Conservation (phyloP, 2,888 invertebrate genomes). For the Acleris cristana region DNA sequence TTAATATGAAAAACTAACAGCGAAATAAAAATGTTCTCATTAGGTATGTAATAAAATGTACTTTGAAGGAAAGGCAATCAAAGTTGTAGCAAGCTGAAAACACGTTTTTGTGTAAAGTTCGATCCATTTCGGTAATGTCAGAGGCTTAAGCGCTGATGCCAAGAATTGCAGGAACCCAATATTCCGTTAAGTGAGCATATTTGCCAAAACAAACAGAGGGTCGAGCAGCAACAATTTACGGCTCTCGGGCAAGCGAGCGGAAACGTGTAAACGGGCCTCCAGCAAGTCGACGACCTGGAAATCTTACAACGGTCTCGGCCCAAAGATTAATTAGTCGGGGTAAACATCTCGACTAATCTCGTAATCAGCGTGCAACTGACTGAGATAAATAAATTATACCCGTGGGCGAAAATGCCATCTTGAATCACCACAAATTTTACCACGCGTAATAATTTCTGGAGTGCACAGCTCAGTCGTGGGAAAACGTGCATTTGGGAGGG, state of each 20-base stretch:
- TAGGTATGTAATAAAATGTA: not conserved
- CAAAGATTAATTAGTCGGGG: conserved; percentile 76
- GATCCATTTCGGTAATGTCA: not conserved
- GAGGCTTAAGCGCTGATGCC: conserved; percentile 14
- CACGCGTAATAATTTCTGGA: conserved; percentile 61
- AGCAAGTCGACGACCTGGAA: conserved; percentile 68
- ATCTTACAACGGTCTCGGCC: conserved; percentile 62
- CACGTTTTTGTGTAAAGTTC: not conserved
- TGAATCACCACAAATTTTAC: conserved; percentile 65
- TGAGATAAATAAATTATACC: conserved; percentile 75
- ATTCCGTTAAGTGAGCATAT: conserved; percentile 37
- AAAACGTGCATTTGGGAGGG: conserved; percentile 51
- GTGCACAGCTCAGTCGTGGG: conserved; percentile 62
- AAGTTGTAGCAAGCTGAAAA: not conserved
- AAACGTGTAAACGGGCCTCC: conserved; percentile 57
- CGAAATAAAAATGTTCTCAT: not conserved
- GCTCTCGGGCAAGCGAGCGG: conserved; percentile 51
- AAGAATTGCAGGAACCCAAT: conserved; percentile 25
- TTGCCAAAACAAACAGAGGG: conserved; percentile 45
- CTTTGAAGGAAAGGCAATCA: not conserved
- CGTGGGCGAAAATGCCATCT: conserved; percentile 66
- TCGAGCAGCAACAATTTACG: conserved; percentile 38
- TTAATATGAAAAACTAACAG: too few species aligned
- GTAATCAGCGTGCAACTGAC: conserved; percentile 72
- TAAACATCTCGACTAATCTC: conserved; percentile 73